Base-by-base conservation (phyloP, 2,113 vertebrate genomes). In the Chlamydotis undulata region DNA sequence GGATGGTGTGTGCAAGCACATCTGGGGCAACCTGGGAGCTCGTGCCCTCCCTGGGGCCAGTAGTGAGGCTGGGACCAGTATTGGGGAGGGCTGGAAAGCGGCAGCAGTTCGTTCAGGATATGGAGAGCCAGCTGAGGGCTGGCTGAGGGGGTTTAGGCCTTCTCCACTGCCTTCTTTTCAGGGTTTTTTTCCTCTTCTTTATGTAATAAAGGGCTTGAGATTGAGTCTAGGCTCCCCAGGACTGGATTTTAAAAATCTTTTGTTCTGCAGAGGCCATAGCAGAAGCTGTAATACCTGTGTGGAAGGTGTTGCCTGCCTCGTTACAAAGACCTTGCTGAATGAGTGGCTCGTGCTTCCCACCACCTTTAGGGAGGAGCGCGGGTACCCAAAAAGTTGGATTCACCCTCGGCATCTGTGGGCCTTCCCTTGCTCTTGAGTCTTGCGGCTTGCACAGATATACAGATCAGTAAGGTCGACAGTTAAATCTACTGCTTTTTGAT, bases 401-500 rank as follows among this genome's bases (percentile, higher is more conserved):
- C 23, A 18, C 14, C 47, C 64, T 89, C 1, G 1, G 76, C 61
- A 70, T 35, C n/a, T 12, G 0, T 0, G 26, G 50, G 15, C 47
- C 26, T 87, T 70, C 60, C 35, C 61, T 91, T 75, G 60, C 43
- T 55, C 59, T 83, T 23, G 43, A 63, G 47, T 7, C 6, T 1
- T 61, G 93, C 65, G 90, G 53, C 28, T 60, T 73, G 73, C 39
- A 23, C 23, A 43, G 69, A 24, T 55, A 24, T 24, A 39, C 24
- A 53, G 19, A 10, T 60, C 4, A 14, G 79, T 74, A 92, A 68
- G 35, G 65, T 29, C 1, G 2, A 26, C 31, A 53, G 33, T 74
- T 55, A 95, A 94, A 95, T 55, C 21, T 79, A 28, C 45, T 41
- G n/a, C 26, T 91, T 95, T 91, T 74, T 89, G 71, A 70, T 76